Evolutionary conservation across 2,113 vertebrate genomes (phyloP).

Genomic region (Lagenorhynchus albirostris): DNA sequence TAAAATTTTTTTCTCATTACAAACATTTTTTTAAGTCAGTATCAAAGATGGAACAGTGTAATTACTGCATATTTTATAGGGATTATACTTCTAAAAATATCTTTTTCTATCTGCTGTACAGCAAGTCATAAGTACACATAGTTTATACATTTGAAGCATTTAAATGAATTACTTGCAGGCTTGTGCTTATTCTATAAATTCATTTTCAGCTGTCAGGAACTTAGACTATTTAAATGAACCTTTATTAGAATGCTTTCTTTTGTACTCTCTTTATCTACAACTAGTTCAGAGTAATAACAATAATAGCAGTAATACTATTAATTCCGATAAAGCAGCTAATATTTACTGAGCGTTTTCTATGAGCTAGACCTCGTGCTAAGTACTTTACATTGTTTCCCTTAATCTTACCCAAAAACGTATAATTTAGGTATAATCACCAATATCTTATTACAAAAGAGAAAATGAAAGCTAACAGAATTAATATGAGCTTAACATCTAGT

Average conservation of each 20-base stretch:
- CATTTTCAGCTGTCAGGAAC: constrained; percentile 59
- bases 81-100: constrained; percentile 20
- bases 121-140: background rate
- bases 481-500: background rate
- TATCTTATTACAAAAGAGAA: background rate
- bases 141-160: background rate
- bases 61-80: background rate
- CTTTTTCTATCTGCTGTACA: background rate
- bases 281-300: background rate
- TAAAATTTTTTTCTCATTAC: constrained; percentile 34
- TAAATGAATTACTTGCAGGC: background rate
- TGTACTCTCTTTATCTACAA: background rate
- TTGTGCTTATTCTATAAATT: constrained; percentile 42
- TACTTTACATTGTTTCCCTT: constrained; percentile 2
- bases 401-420: background rate
- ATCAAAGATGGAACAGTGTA: constrained; percentile 8
- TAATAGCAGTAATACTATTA: background rate
- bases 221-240: constrained; percentile 68
- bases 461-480: background rate
- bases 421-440: background rate
- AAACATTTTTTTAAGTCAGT: constrained; percentile 44
- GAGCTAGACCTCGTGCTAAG: background rate
- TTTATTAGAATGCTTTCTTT: constrained; percentile 31
- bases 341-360: background rate
- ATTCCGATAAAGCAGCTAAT: constrained; percentile 14